Evolutionary conservation across 2,797 vertebrate species (phyloP).

Genomic region (Hoplostethus atlanticus): DNA sequence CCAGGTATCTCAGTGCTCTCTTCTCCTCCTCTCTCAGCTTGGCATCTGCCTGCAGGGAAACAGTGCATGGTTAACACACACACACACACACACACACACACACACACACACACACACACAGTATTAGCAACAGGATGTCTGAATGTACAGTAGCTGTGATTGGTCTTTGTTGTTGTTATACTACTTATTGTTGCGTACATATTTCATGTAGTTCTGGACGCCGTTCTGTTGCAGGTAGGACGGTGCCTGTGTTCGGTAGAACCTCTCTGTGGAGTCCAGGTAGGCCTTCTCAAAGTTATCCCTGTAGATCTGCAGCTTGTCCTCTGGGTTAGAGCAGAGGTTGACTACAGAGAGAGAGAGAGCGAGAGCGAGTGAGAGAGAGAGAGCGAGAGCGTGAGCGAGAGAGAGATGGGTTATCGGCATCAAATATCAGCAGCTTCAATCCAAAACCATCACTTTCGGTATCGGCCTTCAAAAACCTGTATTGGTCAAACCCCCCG

Average conservation of each 20-base stretch:
- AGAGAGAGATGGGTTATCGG: too few species aligned
- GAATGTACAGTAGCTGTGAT: too few species aligned
- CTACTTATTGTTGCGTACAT: conserved; percentile 77
- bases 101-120: conserved; percentile 12
- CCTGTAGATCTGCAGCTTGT: conserved; percentile 98
- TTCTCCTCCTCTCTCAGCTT: conserved; percentile 99
- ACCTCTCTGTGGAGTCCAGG: conserved; percentile 97
- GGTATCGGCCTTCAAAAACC: too few species aligned
- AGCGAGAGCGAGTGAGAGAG: not conserved
- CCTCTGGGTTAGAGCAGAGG: conserved; percentile 96
- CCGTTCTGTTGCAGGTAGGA: conserved; percentile 98
- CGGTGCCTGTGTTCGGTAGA: conserved; percentile 98
- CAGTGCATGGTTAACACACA: not conserved
- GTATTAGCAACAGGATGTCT: too few species aligned
- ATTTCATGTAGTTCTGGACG: conserved; percentile 99
- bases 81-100: conserved; percentile 6
- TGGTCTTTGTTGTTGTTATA: too few species aligned
- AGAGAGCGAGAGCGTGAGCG: too few species aligned
- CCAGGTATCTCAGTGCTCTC: conserved; percentile 95
- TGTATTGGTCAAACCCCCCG: too few species aligned
- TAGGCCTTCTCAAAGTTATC: conserved; percentile 99
- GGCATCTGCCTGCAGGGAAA: conserved; percentile 89
- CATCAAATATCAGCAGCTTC: too few species aligned
- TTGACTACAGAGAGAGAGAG: conserved; percentile 86
- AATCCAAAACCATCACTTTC: too few species aligned